These are phyloP conservation scores for Agriopis aurantiaria DNA, from an alignment of 2,888 invertebrate species.

Conservation along the genomic window DNA sequence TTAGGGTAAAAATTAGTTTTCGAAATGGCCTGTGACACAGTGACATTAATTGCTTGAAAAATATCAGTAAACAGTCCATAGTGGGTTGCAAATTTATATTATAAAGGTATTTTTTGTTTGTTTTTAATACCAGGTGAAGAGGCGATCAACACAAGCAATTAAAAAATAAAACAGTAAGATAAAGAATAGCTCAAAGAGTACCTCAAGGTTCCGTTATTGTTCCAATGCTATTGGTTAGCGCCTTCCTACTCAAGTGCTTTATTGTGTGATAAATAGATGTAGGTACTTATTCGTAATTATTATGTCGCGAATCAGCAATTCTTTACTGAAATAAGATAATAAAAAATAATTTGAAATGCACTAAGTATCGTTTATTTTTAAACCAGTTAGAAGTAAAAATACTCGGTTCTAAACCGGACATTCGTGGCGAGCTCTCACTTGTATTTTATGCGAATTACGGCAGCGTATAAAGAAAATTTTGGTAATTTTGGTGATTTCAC, in stretches of 20 bases:
- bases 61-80: neutral
- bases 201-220: slow-evolving; percentile 30
- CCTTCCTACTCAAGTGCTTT: neutral
- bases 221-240: slow-evolving; percentile 20
- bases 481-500: slow-evolving; percentile 56
- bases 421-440: slow-evolving; percentile 55
- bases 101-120: too few species aligned
- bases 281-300: neutral
- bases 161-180: neutral
- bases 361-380: slow-evolving; percentile 42
- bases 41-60: neutral
- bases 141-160: neutral
- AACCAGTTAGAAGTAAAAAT: slow-evolving; percentile 54
- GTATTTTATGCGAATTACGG: slow-evolving; percentile 57
- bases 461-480: slow-evolving; percentile 55
- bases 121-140: neutral
- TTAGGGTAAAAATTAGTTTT: neutral
- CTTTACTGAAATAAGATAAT: slow-evolving; percentile 30
- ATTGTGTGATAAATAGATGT: neutral
- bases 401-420: slow-evolving; percentile 55
- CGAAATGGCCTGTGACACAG: neutral
- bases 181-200: slow-evolving; percentile 22
- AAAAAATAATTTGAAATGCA: slow-evolving; percentile 37
- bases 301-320: neutral
- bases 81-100: neutral